phyloP scores from a whole-genome alignment of 2,113 vertebrate genomes.

The Tachysurus vachellii region DNA sequence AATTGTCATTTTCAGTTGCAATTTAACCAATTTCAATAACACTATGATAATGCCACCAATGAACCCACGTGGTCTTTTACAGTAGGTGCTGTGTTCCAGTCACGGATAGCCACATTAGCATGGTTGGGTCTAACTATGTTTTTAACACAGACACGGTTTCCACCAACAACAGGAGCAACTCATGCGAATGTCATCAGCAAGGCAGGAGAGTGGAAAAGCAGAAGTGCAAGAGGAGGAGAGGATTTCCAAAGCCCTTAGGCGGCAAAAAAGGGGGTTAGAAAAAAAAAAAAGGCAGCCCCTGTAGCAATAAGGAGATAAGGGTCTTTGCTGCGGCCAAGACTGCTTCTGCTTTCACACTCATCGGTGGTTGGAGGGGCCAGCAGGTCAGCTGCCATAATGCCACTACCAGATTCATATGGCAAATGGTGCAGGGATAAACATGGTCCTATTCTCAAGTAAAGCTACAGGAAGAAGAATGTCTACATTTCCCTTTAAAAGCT shows the following conservation, averaged over 20 bases:
- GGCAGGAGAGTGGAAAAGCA: slow-evolving; percentile 45
- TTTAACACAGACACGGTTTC: slow-evolving; percentile 6
- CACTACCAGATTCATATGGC: slow-evolving; percentile 30
- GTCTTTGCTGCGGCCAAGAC: slow-evolving; percentile 37
- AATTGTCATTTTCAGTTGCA: neutral
- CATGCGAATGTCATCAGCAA: slow-evolving; percentile 53
- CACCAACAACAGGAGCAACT: neutral
- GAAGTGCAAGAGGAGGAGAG: slow-evolving; percentile 26
- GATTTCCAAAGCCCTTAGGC: slow-evolving; percentile 29
- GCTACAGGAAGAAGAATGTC: neutral
- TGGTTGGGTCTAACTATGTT: neutral
- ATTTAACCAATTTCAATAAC: neutral
- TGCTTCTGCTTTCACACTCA: slow-evolving; percentile 49
- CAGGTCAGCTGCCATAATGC: slow-evolving; percentile 34
- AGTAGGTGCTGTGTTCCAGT: neutral
- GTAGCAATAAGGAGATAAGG: slow-evolving; percentile 42
- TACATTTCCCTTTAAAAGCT: neutral
- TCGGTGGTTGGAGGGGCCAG: slow-evolving; percentile 16
- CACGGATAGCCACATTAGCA: neutral
- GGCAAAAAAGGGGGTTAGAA: neutral
- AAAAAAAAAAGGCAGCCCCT: neutral
- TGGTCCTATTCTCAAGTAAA: neutral
- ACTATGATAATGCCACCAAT: neutral
- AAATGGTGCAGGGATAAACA: slow-evolving; percentile 18
- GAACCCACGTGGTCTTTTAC: neutral